Evolutionary conservation across 1,140 invertebrate species (phyloP).

Genomic region (Trichonephila clavata): DNA sequence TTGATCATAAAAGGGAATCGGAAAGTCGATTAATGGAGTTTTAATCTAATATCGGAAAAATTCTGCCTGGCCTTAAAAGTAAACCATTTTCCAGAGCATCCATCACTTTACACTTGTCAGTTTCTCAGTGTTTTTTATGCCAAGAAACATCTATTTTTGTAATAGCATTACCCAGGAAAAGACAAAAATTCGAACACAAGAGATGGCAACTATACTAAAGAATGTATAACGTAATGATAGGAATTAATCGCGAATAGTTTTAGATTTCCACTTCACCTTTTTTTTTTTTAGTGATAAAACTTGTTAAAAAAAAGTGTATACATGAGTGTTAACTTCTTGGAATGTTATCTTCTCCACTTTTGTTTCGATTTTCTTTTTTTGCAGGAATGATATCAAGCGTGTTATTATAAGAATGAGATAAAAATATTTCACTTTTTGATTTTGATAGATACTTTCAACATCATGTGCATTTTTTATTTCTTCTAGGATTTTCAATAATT

Average conservation of each 20-base stretch:
- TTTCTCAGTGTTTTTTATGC: slow-evolving; percentile 43
- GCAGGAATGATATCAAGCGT: too few species aligned
- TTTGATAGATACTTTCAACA: too few species aligned
- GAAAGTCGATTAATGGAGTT: slow-evolving; percentile 73
- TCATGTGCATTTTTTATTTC: too few species aligned
- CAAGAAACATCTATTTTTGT: background rate
- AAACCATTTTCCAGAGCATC: slow-evolving; percentile 33
- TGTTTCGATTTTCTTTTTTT: too few species aligned
- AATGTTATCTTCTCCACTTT: too few species aligned
- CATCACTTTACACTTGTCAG: slow-evolving; percentile 63
- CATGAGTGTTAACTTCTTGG: too few species aligned
- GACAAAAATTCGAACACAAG: background rate
- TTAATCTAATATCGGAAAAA: slow-evolving; percentile 72
- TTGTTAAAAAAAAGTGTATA: too few species aligned
- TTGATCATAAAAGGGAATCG: slow-evolving; percentile 64
- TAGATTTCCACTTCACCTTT: background rate
- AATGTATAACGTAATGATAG: background rate
- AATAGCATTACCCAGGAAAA: background rate
- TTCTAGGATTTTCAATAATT: too few species aligned
- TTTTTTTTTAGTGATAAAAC: too few species aligned
- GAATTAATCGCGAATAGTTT: background rate
- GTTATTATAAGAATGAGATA: too few species aligned
- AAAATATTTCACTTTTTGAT: too few species aligned
- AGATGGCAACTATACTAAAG: background rate
- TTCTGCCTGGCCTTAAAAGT: slow-evolving; percentile 2